Base-by-base conservation (phyloP, 2,113 vertebrate species). In the Stercorarius parasiticus region DNA sequence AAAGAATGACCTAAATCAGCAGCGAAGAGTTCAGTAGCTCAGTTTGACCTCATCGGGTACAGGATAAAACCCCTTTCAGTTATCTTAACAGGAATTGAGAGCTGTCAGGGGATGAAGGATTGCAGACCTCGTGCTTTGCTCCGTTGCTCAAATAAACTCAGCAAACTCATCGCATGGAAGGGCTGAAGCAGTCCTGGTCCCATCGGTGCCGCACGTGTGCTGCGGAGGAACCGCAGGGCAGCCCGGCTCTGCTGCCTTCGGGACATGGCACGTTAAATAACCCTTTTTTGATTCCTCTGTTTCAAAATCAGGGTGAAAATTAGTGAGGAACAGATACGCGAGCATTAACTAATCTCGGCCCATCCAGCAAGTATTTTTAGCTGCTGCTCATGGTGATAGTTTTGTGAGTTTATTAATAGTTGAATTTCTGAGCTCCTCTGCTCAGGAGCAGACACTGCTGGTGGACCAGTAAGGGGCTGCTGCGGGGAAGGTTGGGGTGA, bases 121-220 rank as follows among this genome's bases (percentile, higher is more conserved):
- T 11, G n/a, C 61, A n/a, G 47, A 19, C 8, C 56, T 79, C 2
- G 1, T 1, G 5, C 10, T 1, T 12, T 42, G 36, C 36, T 55
- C 25, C 32, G 1, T 11, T 59, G 78, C 42, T 52, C 42, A 36
- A 42, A 43, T 53, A 62, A 78, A 55, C 38, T 3, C 55, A 79
- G 49, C 20, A 40, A 36, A n/a, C 30, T 43, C 62, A 30, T 40
- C 67, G 36, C 59, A 47, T 47, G 36, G 23, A 50, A 40, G 69
- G n/a, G 40, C 38, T 49, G 13, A 79, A 67, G 42, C 34, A 65
- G 56, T 27, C 32, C 52, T 61, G 69, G 83, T n/a, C 65, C 20
- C 36, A 14, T 32, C 64, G 13, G 42, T 23, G 19, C 38, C 45
- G 55, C 36, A 14, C 0, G 0, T 25, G 36, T 62, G 17, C 56